Base-by-base conservation (phyloP, 2,113 vertebrate species). In the Mugil cephalus region DNA sequence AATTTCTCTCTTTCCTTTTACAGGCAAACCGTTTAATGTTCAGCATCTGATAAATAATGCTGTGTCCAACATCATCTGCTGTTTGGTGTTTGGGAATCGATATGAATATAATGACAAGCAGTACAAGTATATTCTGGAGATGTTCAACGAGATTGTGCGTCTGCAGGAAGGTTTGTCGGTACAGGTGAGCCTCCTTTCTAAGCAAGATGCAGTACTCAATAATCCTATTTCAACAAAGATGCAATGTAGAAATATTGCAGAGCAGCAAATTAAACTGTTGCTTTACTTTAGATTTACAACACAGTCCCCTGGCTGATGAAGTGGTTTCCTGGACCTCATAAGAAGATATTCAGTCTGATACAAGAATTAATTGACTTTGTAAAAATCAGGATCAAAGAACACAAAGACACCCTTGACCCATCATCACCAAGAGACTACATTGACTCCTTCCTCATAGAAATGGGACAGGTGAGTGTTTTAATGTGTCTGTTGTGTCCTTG, bases 381-480 rank as follows among this genome's bases (percentile, higher is more conserved):
- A 3, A 8, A n/a, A 13, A 18, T 10, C 0, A 77, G 73, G 17
- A 79, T 95, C 18, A 18, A 86, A 5, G 91, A 93, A 21, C 96
- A 97, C 91, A 93, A 46, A 78, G 89, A 71, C 40, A 89, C 92
- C 6, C 75, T 90, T 67, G 93, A 96, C 62, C 90, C 94, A 4
- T 91, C 75, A 0, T 90, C 93, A 38, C 79, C 89, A 4, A 91
- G 92, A 77, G 96, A 97, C 73, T 95, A 94, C 83, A 96, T 96
- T 0, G 95, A 96, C 74, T 92, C 92, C 72, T 96, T 95, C 72
- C 92, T 97, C 24, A 77, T 76, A 1, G 94, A 96, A 82, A 95
- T 95, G 45, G 24, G 82, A 79, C 95, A 96, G 91, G 96, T 96
- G 46, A 60, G n/a, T 17, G 4, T 56, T 30, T 30, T 30, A 30